Conservation (phyloP, 2,113 vertebrate genomes). For the Chinchilla lanigera region DNA sequence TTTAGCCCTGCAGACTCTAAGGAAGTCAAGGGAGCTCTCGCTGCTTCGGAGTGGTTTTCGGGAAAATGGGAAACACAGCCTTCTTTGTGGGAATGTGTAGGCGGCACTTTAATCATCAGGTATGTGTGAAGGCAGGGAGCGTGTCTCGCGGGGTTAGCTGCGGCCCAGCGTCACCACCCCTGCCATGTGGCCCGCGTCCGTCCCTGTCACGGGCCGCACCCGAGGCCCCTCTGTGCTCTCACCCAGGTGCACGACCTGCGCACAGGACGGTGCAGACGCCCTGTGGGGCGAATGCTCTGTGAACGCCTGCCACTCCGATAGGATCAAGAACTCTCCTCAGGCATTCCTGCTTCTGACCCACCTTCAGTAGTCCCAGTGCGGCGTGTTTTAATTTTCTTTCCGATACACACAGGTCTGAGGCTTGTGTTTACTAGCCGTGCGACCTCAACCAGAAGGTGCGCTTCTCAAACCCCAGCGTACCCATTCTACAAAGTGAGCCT, state of each 20-base stretch:
- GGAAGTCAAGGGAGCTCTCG: neutral
- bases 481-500: neutral
- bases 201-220: rapidly evolving
- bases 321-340: neutral
- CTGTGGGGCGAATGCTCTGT: neutral
- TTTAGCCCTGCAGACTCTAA: neutral
- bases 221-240: neutral
- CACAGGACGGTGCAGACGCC: neutral
- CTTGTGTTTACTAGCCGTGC: neutral
- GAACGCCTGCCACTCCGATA: neutral
- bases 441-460: neutral
- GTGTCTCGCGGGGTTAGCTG: neutral
- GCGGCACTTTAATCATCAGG: neutral
- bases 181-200: neutral
- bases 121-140: neutral
- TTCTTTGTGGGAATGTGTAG: neutral
- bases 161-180: neutral
- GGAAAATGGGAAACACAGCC: neutral
- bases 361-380: neutral
- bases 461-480: neutral
- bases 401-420: neutral
- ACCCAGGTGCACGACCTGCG: neutral
- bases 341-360: neutral
- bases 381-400: conserved; percentile 6
- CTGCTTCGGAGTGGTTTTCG: neutral